Base-by-base conservation (phyloP, 2,797 vertebrate genomes). In the Hydrophis major region DNA sequence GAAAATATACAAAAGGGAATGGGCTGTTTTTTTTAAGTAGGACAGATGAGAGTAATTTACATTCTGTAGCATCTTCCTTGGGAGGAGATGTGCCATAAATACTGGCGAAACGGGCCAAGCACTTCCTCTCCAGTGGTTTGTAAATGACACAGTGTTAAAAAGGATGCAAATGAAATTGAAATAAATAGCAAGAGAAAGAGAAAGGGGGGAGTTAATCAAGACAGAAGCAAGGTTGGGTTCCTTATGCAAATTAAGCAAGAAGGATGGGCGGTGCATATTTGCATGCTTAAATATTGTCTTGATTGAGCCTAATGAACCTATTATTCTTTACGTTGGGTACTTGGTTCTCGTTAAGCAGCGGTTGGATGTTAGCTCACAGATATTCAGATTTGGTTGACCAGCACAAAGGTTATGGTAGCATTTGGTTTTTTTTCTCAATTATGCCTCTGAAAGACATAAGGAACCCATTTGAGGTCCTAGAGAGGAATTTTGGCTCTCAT, bases 11-110 rank as follows among this genome's bases (percentile, higher is more conserved):
- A 86, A 91, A 56, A 86, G 87, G 74, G 93, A 27, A 12, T 4
- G 87, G 69, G 69, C 90, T 95, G 66, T 91, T 95, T 57, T 57
- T 93, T 57, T 93, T 93, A 95, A 93, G 56, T 86, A n/a, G 92
- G 78, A 89, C 2, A 22, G 59, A 95, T 90, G 47, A 93, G 37
- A 27, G 66, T 59, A 42, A 74, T 93, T 94, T 92, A 6, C 92
- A 83, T 47, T 50, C 88, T 28, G 27, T 63, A 14, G 47, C 93
- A 91, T 87, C 28, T 4, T 66, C 60, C 28, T 0, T 74, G 0
- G 63, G 63, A 53, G 57, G 12, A 25, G 28, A 13, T 4, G 18
- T 90, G 56, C 86, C 92, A 60, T 32, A 59, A 86, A 0, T 7
- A 50, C 91, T 89, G 37, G 27, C 86, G 32, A 55, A 94, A 83